Percentiles rank a stretch among this genome's conserved stretches.
These are phyloP conservation scores for Bostrychus sinensis DNA, from an alignment of 2,113 vertebrate species.

Conservation along the genomic window DNA sequence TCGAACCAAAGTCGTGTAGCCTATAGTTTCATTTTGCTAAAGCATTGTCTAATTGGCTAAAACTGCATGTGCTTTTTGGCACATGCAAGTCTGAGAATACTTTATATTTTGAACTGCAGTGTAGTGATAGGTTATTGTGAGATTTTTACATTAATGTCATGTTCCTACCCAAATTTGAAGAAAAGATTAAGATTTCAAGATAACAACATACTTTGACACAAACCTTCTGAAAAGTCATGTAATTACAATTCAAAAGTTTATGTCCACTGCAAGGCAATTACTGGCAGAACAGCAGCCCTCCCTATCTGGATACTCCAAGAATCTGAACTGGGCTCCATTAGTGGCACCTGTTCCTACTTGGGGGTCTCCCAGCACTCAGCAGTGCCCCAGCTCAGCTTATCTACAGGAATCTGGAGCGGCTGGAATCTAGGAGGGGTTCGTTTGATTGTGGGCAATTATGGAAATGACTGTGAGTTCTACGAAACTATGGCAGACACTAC, in stretches of 20 bases:
- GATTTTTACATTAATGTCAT: neutral
- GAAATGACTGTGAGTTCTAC: constrained; percentile 73
- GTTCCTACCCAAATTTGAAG: neutral
- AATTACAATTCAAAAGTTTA: constrained; percentile 65
- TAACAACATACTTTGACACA: constrained; percentile 63
- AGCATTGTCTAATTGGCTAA: too few relatives aligned
- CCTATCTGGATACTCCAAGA: constrained; percentile 43
- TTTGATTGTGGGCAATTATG: constrained; percentile 81
- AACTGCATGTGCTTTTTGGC: too few relatives aligned
- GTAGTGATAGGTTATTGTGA: neutral
- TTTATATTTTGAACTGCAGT: too few relatives aligned
- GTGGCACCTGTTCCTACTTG: constrained; percentile 82
- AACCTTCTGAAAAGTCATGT: constrained; percentile 69
- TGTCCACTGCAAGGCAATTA: constrained; percentile 63
- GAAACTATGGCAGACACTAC: constrained; percentile 63
- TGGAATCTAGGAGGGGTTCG: constrained; percentile 76
- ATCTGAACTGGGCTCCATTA: constrained; percentile 73
- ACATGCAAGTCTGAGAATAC: too few relatives aligned
- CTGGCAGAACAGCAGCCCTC: constrained; percentile 41
- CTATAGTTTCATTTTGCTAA: too few relatives aligned
- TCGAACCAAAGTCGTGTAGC: too few relatives aligned
- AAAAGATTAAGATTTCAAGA: constrained; percentile 34
- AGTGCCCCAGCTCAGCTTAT: constrained; percentile 74
- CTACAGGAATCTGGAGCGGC: constrained; percentile 74
- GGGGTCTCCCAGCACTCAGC: constrained; percentile 73